These are phyloP conservation scores for Boulengeromyrus knoepffleri DNA, from an alignment of 2,113 vertebrate species.

Conservation along the genomic window DNA sequence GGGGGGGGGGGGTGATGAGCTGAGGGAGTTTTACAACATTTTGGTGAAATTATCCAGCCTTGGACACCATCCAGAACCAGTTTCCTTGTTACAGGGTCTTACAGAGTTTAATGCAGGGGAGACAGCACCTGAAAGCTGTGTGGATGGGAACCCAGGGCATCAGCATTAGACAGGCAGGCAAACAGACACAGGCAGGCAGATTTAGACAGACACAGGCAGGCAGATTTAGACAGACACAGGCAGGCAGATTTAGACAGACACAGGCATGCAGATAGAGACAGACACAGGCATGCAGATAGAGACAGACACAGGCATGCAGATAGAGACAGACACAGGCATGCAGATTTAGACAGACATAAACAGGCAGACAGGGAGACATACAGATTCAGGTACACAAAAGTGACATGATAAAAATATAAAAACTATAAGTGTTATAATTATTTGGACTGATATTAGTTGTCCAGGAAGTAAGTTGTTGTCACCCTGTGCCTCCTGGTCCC, in stretches of 20 bases:
- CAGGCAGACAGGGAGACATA: not conserved
- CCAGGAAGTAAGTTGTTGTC: not conserved
- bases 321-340: too few relatives aligned
- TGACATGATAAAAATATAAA: not conserved
- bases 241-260: not conserved
- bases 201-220: too few relatives aligned
- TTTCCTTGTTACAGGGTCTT: not conserved
- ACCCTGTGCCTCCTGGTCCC: not conserved
- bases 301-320: too few relatives aligned
- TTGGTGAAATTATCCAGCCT: not conserved
- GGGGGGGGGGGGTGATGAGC: not conserved
- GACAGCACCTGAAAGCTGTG: not conserved
- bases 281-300: not conserved
- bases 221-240: not conserved
- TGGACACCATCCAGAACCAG: not conserved
- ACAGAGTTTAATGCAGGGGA: not conserved
- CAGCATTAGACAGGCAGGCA: not conserved
- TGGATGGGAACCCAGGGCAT: not conserved
- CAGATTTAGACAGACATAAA: too few relatives aligned
- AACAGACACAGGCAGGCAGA: not conserved
- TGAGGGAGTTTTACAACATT: not conserved
- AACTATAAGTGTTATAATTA: not conserved
- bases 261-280: not conserved
- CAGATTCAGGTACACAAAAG: not conserved
- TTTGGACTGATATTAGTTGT: not conserved